A percentile compares a stretch with the other conserved stretches of the same genome.
phyloP scores from a whole-genome alignment of 2,113 vertebrate species.

The Sterrhoptilus dennistouni region DNA sequence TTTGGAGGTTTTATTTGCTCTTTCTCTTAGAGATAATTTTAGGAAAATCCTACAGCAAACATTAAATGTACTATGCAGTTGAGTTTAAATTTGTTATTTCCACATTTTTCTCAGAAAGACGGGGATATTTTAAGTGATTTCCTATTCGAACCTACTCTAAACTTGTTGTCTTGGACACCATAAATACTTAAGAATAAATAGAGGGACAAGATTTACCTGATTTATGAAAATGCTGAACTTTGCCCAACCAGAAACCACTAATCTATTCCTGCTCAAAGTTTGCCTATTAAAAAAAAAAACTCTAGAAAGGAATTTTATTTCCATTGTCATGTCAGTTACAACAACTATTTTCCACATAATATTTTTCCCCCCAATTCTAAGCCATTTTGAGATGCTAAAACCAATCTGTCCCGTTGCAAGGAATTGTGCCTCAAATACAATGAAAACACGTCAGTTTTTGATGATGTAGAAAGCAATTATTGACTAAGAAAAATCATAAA shows the following conservation, averaged over 20 bases:
- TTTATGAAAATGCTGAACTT: neutral
- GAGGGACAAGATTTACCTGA: neutral
- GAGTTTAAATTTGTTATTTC: neutral
- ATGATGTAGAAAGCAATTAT: no score
- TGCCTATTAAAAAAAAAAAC: neutral
- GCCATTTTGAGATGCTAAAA: neutral
- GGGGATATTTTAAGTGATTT: neutral
- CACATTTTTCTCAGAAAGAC: neutral
- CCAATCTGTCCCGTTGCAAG: neutral
- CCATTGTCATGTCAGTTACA: neutral
- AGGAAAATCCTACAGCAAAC: neutral
- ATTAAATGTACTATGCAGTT: neutral
- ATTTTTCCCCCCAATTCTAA: neutral
- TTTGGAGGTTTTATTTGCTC: neutral
- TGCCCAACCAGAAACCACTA: neutral
- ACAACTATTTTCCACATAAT: neutral
- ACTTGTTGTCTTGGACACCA: neutral
- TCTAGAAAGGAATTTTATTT: neutral
- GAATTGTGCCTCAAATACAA: neutral
- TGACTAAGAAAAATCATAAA: neutral
- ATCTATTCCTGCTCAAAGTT: neutral
- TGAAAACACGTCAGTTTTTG: neutral
- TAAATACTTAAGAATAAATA: neutral
- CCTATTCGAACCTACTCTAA: neutral
- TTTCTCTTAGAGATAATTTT: neutral